Conservation (phyloP, 1,140 invertebrate genomes). For the Trinorchestia longiramus region DNA sequence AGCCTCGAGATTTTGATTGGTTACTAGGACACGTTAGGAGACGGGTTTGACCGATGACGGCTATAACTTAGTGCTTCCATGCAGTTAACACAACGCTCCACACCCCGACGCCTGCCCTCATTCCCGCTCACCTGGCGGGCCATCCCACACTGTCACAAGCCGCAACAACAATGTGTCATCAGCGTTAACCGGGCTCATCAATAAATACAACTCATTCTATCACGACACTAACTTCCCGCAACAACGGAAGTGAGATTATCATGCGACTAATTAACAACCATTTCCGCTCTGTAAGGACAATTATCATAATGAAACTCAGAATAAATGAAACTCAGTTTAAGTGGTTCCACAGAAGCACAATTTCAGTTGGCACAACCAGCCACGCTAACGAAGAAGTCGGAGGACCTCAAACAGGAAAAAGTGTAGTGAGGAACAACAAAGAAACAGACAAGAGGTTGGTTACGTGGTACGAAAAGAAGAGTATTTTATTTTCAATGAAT, state of each 20-base stretch:
- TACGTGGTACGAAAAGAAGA: no score
- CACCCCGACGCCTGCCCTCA: not conserved
- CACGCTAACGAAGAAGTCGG: not conserved
- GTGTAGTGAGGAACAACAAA: no score
- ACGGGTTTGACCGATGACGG: not conserved
- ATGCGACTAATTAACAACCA: not conserved
- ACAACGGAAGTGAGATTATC: not conserved
- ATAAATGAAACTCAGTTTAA: not conserved
- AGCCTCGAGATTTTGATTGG: not conserved
- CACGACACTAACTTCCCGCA: not conserved
- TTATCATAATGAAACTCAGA: not conserved
- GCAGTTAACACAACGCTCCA: not conserved
- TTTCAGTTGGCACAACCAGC: no score
- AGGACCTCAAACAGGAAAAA: not conserved
- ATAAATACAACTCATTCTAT: not conserved
- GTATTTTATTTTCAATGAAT: no score
- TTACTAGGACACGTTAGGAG: not conserved
- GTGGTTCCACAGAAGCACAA: not conserved
- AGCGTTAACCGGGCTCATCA: not conserved
- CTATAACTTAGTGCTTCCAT: not conserved
- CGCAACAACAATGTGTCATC: not conserved
- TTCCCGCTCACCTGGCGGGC: not conserved
- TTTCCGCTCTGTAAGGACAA: not conserved
- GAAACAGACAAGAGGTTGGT: no score
- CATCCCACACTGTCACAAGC: not conserved